Conservation (phyloP, 1,140 invertebrate species). For the Philotrypesis tridentata region DNA sequence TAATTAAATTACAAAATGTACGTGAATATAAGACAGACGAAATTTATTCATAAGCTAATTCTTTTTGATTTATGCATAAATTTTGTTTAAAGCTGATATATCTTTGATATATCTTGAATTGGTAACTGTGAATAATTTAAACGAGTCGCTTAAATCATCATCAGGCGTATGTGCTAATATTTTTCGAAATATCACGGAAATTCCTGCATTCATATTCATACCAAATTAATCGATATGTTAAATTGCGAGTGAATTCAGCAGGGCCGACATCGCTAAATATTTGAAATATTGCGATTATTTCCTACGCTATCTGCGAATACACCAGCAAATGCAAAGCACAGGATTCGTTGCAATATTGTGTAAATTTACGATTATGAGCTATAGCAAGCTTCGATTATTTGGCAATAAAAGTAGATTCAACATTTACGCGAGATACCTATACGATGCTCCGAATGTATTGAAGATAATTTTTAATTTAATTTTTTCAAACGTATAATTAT, state of each 20-base stretch:
- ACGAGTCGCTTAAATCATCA: background rate
- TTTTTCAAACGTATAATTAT: too few species aligned
- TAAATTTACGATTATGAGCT: background rate
- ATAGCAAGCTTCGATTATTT: background rate
- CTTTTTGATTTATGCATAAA: too few species aligned
- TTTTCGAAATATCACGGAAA: background rate
- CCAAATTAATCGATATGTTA: constrained; percentile 6
- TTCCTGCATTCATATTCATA: background rate
- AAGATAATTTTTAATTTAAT: too few species aligned
- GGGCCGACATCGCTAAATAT: background rate
- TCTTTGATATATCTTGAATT: background rate
- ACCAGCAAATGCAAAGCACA: background rate
- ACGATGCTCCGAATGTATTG: too few species aligned
- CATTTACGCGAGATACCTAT: background rate
- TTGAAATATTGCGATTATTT: constrained; percentile 13
- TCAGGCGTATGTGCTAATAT: background rate
- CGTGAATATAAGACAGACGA: too few species aligned
- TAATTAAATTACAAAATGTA: too few species aligned
- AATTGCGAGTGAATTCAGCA: constrained; percentile 8
- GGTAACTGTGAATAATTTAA: background rate
- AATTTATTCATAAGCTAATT: too few species aligned
- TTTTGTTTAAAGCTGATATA: too few species aligned
- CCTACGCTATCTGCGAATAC: background rate
- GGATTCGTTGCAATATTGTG: background rate
- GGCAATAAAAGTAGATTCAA: background rate